phyloP scores from a whole-genome alignment of 1,140 invertebrate species.

The Drosophila miranda region DNA sequence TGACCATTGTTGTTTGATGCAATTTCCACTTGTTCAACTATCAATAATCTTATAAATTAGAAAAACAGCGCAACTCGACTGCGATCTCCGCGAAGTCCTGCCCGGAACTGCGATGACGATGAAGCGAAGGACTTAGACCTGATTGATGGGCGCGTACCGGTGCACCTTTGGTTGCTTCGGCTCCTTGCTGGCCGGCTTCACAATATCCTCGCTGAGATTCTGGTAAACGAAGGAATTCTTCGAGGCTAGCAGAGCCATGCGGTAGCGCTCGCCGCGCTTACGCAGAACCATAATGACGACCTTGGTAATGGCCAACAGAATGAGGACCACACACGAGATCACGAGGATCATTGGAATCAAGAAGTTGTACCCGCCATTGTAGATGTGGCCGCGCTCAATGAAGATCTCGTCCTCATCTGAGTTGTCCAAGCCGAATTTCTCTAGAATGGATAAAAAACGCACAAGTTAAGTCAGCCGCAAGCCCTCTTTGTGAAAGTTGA shows the following conservation, averaged over 20 bases:
- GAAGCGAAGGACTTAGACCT: conserved; percentile 69
- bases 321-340: conserved; percentile 82
- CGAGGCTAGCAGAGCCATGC: conserved; percentile 83
- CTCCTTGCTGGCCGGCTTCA: conserved; percentile 76
- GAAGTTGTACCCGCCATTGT: conserved; percentile 82
- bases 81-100: conserved; percentile 34
- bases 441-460: conserved; percentile 23
- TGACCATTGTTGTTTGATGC: conserved; percentile 31
- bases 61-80: conserved; percentile 76
- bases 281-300: conserved; percentile 83
- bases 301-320: conserved; percentile 83
- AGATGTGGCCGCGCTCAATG: conserved; percentile 81
- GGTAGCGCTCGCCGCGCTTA: conserved; percentile 83
- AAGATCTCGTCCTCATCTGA: conserved; percentile 81
- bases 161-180: conserved; percentile 85
- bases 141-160: conserved; percentile 83
- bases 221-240: conserved; percentile 84
- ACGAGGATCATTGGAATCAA: conserved; percentile 83
- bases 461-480: neutral
- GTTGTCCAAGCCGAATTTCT: conserved; percentile 57
- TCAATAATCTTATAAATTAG: conserved; percentile 77
- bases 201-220: conserved; percentile 84
- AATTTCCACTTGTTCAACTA: conserved; percentile 61
- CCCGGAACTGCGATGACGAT: conserved; percentile 43
- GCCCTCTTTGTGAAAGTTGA: neutral